These are phyloP conservation scores for Phalacrocorax brasilianus DNA, from an alignment of 2,113 vertebrate species.

Conservation along the genomic window DNA sequence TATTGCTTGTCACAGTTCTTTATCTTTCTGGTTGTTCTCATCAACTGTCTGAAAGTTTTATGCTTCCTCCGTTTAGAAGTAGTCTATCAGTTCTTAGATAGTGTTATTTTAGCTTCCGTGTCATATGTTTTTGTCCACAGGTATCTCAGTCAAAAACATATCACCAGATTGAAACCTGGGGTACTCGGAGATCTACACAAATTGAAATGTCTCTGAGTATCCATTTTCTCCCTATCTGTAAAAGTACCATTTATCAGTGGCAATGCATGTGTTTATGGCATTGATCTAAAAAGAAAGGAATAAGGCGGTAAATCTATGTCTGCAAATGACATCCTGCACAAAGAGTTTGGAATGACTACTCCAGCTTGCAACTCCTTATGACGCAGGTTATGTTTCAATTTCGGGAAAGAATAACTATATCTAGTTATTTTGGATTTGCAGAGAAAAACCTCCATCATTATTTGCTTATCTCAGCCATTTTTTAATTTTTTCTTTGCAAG, in stretches of 20 bases:
- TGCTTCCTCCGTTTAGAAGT: neutral
- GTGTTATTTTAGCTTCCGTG: neutral
- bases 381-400: neutral
- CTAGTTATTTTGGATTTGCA: neutral
- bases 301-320: neutral
- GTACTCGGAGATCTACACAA: constrained; percentile 74
- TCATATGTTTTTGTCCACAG: constrained; percentile 30
- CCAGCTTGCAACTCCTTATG: neutral
- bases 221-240: neutral
- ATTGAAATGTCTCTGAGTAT: constrained; percentile 78
- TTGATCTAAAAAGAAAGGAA: neutral
- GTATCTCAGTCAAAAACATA: constrained; percentile 78
- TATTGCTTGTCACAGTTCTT: neutral
- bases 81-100: neutral
- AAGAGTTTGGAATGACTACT: neutral
- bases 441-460: neutral
- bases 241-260: neutral
- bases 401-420: neutral
- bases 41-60: neutral
- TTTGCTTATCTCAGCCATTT: neutral
- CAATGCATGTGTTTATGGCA: neutral
- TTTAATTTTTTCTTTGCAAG: neutral
- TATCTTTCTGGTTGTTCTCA: neutral
- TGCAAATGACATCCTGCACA: neutral
- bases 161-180: constrained; percentile 70